Percentiles rank a stretch among this genome's conserved stretches.
Conservation (phyloP, 2,113 vertebrate species). For the Noctilio leporinus region DNA sequence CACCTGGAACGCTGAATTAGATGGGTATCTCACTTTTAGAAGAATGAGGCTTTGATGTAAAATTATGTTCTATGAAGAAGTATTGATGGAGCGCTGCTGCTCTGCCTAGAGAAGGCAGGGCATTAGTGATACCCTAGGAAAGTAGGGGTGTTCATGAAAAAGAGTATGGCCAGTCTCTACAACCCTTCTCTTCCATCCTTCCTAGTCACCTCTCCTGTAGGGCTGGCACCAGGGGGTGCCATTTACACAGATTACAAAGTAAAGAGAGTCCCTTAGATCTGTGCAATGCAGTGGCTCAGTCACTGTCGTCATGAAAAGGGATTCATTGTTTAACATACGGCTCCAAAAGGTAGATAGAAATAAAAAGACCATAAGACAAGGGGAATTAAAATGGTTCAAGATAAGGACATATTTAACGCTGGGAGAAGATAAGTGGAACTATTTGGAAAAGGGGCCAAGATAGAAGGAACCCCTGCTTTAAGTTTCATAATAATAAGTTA, state of each 20-base stretch:
- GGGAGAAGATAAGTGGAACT: neutral
- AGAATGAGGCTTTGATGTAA: neutral
- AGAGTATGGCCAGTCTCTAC: neutral
- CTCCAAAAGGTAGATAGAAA: neutral
- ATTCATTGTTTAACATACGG: neutral
- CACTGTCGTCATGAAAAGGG: neutral
- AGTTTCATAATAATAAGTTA: neutral
- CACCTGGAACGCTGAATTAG: neutral
- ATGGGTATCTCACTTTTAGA: neutral
- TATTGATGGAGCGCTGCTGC: neutral
- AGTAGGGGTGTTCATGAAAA: neutral
- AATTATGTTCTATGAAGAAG: neutral
- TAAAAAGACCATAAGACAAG: neutral
- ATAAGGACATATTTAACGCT: neutral
- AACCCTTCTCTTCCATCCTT: neutral
- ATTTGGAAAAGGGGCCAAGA: neutral
- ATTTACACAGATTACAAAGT: neutral
- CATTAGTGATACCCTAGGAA: neutral
- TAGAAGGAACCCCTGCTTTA: neutral
- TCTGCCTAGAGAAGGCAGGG: neutral
- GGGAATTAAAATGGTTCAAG: neutral
- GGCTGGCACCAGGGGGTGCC: slow-evolving; percentile 27
- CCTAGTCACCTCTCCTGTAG: neutral
- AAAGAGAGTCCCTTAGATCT: neutral
- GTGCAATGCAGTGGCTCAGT: neutral